These are phyloP conservation scores for Cistogaster globosa DNA, from an alignment of 2,888 invertebrate species.

Conservation along the genomic window DNA sequence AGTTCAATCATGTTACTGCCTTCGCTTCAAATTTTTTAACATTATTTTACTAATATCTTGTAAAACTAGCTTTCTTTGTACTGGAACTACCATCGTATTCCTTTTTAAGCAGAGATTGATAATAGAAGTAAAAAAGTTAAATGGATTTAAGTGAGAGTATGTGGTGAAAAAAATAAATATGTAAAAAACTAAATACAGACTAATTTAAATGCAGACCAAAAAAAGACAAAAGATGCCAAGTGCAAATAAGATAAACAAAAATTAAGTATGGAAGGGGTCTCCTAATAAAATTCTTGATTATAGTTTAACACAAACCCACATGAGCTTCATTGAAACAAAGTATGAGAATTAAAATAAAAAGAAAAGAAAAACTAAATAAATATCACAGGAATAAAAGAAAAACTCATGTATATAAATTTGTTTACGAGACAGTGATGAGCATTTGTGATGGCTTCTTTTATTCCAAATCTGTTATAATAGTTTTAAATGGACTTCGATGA, in stretches of 20 bases:
- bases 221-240: constrained; percentile 7
- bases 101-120: neutral
- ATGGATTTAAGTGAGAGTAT: neutral
- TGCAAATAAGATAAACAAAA: neutral
- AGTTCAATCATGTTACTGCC: too few relatives aligned
- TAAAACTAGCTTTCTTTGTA: too few relatives aligned
- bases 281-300: constrained; percentile 36
- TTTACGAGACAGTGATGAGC: neutral
- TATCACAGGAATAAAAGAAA: neutral
- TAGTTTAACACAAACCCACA: constrained; percentile 26
- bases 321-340: neutral
- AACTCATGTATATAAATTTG: neutral
- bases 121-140: neutral
- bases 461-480: neutral
- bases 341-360: neutral
- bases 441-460: neutral
- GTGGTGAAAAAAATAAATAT: neutral
- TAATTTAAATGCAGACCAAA: constrained; percentile 36
- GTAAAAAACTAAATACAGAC: constrained; percentile 2
- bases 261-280: neutral
- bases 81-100: neutral
- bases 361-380: constrained; percentile 15
- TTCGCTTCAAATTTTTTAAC: too few relatives aligned
- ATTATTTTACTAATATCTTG: too few relatives aligned
- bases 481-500: too few relatives aligned